phyloP scores from a whole-genome alignment of 2,888 invertebrate genomes.

The Caenorhabditis virilis region DNA sequence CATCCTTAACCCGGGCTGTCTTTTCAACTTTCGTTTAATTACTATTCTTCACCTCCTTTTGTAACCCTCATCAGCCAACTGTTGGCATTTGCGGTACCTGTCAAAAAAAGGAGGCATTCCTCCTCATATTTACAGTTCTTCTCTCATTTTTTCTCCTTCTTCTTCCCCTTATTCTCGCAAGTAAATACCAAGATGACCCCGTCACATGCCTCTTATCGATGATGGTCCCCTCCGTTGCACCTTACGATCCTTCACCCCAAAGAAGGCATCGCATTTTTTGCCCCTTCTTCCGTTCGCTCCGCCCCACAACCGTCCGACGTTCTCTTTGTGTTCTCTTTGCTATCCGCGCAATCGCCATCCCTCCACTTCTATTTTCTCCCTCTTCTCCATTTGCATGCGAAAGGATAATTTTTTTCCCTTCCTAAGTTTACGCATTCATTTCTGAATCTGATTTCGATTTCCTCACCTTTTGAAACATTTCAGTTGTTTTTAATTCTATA shows the following conservation, averaged over 20 bases:
- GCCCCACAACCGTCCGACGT: too few relatives aligned
- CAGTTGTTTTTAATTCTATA: not conserved
- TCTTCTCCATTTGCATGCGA: constrained; percentile 35
- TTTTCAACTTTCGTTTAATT: too few relatives aligned
- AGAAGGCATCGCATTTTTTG: too few relatives aligned
- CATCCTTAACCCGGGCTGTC: too few relatives aligned
- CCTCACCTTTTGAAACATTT: not conserved
- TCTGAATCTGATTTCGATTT: not conserved
- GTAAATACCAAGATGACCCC: too few relatives aligned
- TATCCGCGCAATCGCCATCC: not conserved
- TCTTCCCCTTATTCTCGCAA: constrained; percentile 2
- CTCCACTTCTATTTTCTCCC: constrained; percentile 1
- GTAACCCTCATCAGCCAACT: too few relatives aligned
- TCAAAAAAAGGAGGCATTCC: constrained; percentile 31
- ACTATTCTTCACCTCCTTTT: too few relatives aligned
- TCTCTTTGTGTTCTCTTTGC: not conserved
- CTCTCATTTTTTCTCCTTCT: constrained; percentile 6
- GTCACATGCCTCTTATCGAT: not conserved
- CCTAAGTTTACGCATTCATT: not conserved
- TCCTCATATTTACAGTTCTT: constrained; percentile 16
- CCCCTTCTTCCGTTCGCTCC: not conserved
- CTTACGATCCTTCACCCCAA: too few relatives aligned
- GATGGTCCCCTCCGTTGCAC: not conserved
- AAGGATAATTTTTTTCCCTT: constrained; percentile 8
- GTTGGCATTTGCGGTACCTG: too few relatives aligned